Conservation (phyloP, 2,888 invertebrate species). For the Stenodema calcarata region DNA sequence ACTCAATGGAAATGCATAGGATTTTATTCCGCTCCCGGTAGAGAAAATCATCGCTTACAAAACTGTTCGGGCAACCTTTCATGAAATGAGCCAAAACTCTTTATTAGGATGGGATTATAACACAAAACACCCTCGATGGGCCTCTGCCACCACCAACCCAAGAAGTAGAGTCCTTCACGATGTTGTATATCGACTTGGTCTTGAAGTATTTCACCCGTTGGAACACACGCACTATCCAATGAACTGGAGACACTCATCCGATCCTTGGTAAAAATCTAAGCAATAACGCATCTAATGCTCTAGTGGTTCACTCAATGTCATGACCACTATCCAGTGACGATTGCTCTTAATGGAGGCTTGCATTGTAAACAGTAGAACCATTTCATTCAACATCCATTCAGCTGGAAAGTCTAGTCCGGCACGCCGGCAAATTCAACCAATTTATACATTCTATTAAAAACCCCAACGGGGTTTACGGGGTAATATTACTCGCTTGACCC, state of each 20-base stretch:
- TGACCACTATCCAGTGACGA: not conserved
- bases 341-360: not conserved
- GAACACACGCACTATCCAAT: not conserved
- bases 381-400: not conserved
- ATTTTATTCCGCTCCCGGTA: not conserved
- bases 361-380: not conserved
- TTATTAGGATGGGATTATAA: not conserved
- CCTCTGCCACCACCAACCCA: not conserved
- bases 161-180: not conserved
- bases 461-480: no score
- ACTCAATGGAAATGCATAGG: not conserved
- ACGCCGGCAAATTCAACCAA: no score
- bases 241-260: not conserved
- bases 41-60: no score
- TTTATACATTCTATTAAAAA: no score
- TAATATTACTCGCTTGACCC: no score
- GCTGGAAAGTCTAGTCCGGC: not conserved
- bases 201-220: not conserved
- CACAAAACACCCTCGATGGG: not conserved
- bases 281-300: not conserved
- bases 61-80: not conserved
- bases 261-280: not conserved
- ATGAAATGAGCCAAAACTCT: not conserved
- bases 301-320: not conserved
- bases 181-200: not conserved